Evolutionary conservation across 2,888 invertebrate species (phyloP).

Genomic region (Adelphocoris suturalis): DNA sequence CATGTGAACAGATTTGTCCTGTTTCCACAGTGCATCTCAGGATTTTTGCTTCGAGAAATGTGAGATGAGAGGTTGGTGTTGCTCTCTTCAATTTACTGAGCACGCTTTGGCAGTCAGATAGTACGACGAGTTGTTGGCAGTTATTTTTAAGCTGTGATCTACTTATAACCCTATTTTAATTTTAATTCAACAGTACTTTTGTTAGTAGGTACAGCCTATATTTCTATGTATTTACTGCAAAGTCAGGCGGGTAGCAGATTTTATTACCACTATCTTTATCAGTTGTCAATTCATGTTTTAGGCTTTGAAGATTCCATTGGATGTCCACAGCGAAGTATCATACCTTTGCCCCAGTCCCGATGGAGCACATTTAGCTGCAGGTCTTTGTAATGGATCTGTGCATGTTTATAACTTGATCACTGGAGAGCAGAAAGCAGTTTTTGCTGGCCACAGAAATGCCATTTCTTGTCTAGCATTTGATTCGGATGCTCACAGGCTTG

Average conservation of each 20-base stretch:
- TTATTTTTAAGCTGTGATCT: too few relatives aligned
- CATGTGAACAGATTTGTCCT: too few relatives aligned
- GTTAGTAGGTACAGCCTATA: background rate
- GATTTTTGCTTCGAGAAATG: too few relatives aligned
- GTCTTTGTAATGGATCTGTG: constrained; percentile 93
- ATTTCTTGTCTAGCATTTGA: constrained; percentile 92
- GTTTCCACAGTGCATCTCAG: too few relatives aligned
- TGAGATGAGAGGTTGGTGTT: too few relatives aligned
- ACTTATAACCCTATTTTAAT: too few relatives aligned
- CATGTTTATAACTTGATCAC: constrained; percentile 89
- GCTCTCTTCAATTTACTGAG: too few relatives aligned
- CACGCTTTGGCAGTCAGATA: too few relatives aligned
- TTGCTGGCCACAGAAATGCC: constrained; percentile 91
- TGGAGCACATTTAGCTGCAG: constrained; percentile 90
- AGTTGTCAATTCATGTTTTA: background rate
- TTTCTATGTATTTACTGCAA: too few relatives aligned
- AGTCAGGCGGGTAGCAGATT: too few relatives aligned
- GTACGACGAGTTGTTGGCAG: too few relatives aligned
- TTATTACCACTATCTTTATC: too few relatives aligned
- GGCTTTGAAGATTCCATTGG: constrained; percentile 56
- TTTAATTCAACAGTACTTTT: background rate
- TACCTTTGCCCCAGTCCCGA: constrained; percentile 87
- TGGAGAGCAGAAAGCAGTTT: constrained; percentile 85
- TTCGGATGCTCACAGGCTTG: constrained; percentile 88
- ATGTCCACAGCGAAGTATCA: constrained; percentile 87